Evolutionary conservation across 2,888 invertebrate genomes (phyloP), one percentile per base, ranked within the genome.

Genomic region (Chloroclysta siterata): DNA sequence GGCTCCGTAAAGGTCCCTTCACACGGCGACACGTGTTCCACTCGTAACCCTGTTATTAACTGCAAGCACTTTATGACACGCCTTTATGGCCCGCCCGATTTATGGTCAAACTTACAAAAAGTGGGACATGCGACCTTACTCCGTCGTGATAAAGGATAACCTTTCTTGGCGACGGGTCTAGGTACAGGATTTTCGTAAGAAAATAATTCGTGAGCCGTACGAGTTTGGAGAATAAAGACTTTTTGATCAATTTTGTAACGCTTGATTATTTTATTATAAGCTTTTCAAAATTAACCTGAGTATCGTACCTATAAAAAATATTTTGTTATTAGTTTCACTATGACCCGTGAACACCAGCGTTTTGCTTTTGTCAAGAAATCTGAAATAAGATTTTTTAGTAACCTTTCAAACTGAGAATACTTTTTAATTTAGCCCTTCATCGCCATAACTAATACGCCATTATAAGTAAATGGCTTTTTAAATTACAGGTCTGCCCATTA

Each of bases 41-140:
- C 41, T 59, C 63, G 59, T 66, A 63, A 63, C 60, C 65, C 59
- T 66, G 51, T 60, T 65, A 65, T 65, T 60, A 58, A 65, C 70
- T 57, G 58, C 50, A 51, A 46, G 50, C 54, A 55, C 63, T 69
- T 66, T 69, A 69, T 69, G 64, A 63, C 46, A 46, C 60, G 53
- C 47, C 54, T 63, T 66, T 65, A 69, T 59, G 65, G 60, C 42
- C 53, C 39, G 11, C 5, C 17, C 44, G 53, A 63, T 60, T 67
- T 61, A 66, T 65, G 64, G 47, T 44, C 65, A 53, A 53, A 50
- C 15, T 17, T 33, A 33, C 17, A 29, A 36, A 29, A 14, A 39
- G 4, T 53, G 7, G 39, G 6, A 59, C 33, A 48, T 28, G 39
- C 17, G 14, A 54, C 61, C 39, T 62, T 66, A 53, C 33, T 7